Base-by-base conservation (phyloP, 2,113 vertebrate species). In the Vulpes ferrilata region DNA sequence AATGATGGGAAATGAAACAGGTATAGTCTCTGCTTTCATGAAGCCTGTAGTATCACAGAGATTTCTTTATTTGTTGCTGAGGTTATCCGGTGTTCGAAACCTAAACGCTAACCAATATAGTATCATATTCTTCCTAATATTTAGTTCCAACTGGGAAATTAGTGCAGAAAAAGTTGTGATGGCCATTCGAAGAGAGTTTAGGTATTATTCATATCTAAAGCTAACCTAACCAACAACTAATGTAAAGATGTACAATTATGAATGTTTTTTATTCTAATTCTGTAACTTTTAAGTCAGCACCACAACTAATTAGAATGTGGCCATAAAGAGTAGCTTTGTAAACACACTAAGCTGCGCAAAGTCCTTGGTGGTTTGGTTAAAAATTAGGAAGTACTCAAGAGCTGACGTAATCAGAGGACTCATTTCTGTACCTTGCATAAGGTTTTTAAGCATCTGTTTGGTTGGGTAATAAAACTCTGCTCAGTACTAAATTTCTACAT, bases 401-500 rank as follows among this genome's bases (percentile, higher is more conserved):
- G 91, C 74, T 86, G 8, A 32, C n/a, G 90, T 79, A 90, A 96
- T 79, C 23, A 69, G 78, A 92, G 5, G 73, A 90, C 32, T 35
- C 59, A 43, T 69, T 92, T 95, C 95, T 73, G 38, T 3, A 55
- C n/a, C 69, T 93, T 87, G 38, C 23, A 38, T 73, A 88, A 69
- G 74, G 38, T 87, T 96, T 87, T 59, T 92, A 85, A 90, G 83
- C 82, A 90, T 93, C 73, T 94, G 62, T 86, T 97, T 92, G 59
- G 43, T 93, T 60, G 53, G 91, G 64, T 88, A 93, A 73, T 88
- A 88, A 38, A 94, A 90, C 32, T 88, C 69, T n/a, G 71, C 48
- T 74, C 82, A 53, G 71, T 98, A 74, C 67, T 98, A 95, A 98
- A 97, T 97, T 97, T 64, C 89, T 96, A 69, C 65, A 89, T 94